Conservation (phyloP, 2,888 invertebrate genomes). For the Bugulina stolonifera region DNA sequence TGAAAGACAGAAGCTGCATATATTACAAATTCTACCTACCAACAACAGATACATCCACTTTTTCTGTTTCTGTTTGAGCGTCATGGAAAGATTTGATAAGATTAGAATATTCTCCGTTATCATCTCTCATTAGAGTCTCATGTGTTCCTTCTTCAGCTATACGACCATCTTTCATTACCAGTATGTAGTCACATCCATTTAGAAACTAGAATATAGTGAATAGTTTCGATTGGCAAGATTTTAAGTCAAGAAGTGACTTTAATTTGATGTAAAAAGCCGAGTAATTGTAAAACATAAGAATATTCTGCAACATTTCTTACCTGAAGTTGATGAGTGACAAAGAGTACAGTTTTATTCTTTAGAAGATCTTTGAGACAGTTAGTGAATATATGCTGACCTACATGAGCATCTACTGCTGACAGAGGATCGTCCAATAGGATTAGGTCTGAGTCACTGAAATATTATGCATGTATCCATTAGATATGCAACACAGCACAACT, state of each 20-base stretch:
- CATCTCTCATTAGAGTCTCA: conserved; percentile 53
- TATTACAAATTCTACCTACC: no score
- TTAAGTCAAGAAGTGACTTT: no score
- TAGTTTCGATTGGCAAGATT: no score
- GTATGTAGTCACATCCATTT: conserved; percentile 59
- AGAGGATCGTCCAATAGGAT: conserved; percentile 22
- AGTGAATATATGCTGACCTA: conserved; percentile 22
- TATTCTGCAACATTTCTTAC: no score
- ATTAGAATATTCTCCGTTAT: conserved; percentile 48
- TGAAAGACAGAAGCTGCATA: no score
- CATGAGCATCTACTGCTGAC: conserved; percentile 26
- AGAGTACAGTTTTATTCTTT: conserved; percentile 1
- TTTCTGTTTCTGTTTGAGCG: background rate
- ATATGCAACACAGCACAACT: no score
- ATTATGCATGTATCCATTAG: no score
- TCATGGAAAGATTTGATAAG: conserved; percentile 32
- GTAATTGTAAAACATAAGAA: no score
- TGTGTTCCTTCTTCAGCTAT: conserved; percentile 60
- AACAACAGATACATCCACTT: no score
- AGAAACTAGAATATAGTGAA: no score
- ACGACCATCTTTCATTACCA: conserved; percentile 59
- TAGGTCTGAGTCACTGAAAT: conserved; percentile 5
- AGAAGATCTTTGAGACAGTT: conserved; percentile 15
- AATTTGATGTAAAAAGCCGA: no score
- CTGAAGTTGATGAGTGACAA: conserved; percentile 25